These are phyloP conservation scores for Otis tarda DNA, from an alignment of 2,113 vertebrate species.

Conservation along the genomic window DNA sequence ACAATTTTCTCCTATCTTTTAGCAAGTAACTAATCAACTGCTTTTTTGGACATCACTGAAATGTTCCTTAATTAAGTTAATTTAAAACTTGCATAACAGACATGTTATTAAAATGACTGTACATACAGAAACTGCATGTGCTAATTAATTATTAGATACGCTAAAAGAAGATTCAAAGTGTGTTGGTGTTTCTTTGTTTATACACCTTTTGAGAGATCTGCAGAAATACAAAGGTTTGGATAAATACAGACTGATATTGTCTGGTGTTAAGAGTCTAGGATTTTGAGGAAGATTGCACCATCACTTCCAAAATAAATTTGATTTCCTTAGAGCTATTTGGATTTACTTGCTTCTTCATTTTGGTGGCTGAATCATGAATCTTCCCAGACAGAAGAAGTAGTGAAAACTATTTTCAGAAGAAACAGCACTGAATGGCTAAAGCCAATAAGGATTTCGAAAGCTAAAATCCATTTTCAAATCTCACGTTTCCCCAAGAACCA, in stretches of 20 bases:
- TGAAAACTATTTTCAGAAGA: background rate
- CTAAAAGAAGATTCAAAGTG: background rate
- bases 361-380: fast-evolving
- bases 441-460: background rate
- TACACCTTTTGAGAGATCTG: background rate
- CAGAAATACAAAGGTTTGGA: background rate
- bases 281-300: background rate
- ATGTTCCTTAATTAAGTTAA: background rate
- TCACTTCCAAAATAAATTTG: background rate
- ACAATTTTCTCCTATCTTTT: background rate
- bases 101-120: background rate
- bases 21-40: background rate
- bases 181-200: background rate
- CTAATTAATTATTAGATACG: background rate
- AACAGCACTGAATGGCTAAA: background rate
- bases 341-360: background rate
- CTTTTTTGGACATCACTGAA: background rate
- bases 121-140: background rate
- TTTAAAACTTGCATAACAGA: background rate
- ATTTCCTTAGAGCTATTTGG: background rate
- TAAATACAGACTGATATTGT: background rate
- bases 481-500: background rate
- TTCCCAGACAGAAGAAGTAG: background rate
- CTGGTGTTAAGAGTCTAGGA: background rate
- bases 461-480: background rate